Evolutionary conservation across 2,888 invertebrate genomes (phyloP).

Genomic region (Papilio gigon): DNA sequence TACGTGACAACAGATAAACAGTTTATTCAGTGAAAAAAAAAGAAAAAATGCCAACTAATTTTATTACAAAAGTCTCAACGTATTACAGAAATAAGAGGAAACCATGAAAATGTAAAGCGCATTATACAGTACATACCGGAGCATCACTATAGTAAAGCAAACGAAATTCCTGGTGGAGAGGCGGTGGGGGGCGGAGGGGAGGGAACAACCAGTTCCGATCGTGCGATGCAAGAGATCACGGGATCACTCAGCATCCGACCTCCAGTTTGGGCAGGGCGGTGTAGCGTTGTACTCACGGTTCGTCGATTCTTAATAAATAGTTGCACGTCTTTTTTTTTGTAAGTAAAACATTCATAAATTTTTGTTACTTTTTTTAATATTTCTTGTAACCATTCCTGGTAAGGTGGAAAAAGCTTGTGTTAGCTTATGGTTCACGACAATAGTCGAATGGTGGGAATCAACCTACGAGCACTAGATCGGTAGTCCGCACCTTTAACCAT

Average conservation of each 20-base stretch:
- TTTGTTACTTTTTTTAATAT: too few species aligned
- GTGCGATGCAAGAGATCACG: constrained; percentile 15
- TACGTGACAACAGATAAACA: too few species aligned
- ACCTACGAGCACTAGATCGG: too few species aligned
- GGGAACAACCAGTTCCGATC: constrained; percentile 33
- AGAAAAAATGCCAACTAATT: too few species aligned
- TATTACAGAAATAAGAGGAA: constrained; percentile 13
- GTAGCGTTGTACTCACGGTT: not conserved
- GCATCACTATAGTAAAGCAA: constrained; percentile 54
- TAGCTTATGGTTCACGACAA: too few species aligned
- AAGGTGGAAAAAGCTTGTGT: too few species aligned
- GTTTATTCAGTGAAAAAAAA: too few species aligned
- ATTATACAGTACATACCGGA: constrained; percentile 26
- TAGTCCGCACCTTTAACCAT: too few species aligned
- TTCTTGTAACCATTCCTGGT: too few species aligned
- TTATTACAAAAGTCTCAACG: constrained; percentile 5
- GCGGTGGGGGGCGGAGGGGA: constrained; percentile 39
- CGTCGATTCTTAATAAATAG: not conserved
- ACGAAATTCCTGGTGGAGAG: constrained; percentile 62
- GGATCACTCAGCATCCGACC: constrained; percentile 36
- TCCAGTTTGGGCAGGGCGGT: constrained; percentile 27
- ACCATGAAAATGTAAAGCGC: constrained; percentile 5
- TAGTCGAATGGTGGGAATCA: too few species aligned
- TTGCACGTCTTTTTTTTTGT: not conserved
- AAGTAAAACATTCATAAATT: too few species aligned